These are phyloP conservation scores for Strix aluco DNA, from an alignment of 2,113 vertebrate genomes.

Conservation along the genomic window DNA sequence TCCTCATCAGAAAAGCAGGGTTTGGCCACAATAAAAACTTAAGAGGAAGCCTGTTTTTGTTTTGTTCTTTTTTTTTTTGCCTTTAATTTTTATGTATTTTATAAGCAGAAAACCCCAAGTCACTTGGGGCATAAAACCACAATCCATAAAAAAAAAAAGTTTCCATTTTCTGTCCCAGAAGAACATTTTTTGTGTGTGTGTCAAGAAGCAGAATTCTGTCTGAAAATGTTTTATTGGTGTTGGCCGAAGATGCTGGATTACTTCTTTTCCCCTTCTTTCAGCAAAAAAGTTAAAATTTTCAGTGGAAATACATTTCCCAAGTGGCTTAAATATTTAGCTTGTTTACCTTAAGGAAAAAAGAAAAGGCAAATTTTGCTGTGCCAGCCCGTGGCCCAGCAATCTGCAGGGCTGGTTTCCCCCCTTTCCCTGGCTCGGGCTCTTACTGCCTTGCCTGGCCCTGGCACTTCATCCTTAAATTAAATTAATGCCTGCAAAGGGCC, in stretches of 20 bases:
- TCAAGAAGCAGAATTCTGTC: not conserved
- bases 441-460: not conserved
- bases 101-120: not conserved
- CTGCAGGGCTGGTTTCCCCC: rapidly evolving
- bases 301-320: not conserved
- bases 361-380: not conserved
- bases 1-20: not conserved
- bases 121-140: not conserved
- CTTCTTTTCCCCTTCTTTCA: not conserved
- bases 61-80: not conserved
- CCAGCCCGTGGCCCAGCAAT: rapidly evolving
- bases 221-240: not conserved
- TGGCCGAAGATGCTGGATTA: not conserved
- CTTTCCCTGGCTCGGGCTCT: not conserved
- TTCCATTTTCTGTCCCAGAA: not conserved
- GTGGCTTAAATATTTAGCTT: not conserved
- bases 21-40: not conserved
- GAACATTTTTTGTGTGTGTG: not conserved
- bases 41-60: not conserved
- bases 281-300: not conserved
- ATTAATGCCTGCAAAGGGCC: not conserved
- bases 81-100: not conserved
- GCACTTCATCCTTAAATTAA: not conserved
- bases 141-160: not conserved
- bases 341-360: not conserved